phyloP scores from a whole-genome alignment of 2,888 invertebrate species.

The Limnephilus lunatus region DNA sequence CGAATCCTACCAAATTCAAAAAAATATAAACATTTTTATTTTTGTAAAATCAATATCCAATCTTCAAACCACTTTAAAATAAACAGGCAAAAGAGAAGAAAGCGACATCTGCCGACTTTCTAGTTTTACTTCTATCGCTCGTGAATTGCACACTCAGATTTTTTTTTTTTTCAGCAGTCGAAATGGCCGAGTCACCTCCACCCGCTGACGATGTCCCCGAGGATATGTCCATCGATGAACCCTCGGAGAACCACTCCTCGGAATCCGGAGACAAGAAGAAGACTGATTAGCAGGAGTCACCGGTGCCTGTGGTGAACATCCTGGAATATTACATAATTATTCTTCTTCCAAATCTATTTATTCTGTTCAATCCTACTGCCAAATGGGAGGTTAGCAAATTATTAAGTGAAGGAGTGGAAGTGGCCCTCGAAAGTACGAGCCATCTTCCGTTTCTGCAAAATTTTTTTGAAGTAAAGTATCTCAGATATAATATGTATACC shows the following conservation, averaged over 20 bases:
- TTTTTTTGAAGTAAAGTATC: neutral
- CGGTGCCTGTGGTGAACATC: neutral
- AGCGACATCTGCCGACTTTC: no score
- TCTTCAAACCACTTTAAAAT: no score
- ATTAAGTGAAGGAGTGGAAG: neutral
- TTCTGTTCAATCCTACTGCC: neutral
- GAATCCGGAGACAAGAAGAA: neutral
- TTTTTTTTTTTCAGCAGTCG: neutral
- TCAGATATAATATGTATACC: neutral
- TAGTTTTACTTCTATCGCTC: no score
- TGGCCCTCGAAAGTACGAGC: neutral
- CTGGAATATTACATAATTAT: neutral
- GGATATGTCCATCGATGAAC: neutral
- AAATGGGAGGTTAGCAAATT: neutral
- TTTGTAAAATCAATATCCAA: no score
- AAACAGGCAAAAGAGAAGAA: no score
- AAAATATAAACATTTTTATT: no score
- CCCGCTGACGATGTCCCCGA: neutral
- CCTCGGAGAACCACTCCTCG: neutral
- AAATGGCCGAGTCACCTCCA: neutral
- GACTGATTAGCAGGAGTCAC: constrained; percentile 5
- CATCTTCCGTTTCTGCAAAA: neutral
- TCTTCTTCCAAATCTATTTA: neutral
- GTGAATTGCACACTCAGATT: no score
- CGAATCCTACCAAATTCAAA: no score